Percentiles rank a stretch among this genome's conserved stretches.
Evolutionary conservation across 1,140 invertebrate genomes (phyloP).

Genomic region (Plodia interpunctella): DNA sequence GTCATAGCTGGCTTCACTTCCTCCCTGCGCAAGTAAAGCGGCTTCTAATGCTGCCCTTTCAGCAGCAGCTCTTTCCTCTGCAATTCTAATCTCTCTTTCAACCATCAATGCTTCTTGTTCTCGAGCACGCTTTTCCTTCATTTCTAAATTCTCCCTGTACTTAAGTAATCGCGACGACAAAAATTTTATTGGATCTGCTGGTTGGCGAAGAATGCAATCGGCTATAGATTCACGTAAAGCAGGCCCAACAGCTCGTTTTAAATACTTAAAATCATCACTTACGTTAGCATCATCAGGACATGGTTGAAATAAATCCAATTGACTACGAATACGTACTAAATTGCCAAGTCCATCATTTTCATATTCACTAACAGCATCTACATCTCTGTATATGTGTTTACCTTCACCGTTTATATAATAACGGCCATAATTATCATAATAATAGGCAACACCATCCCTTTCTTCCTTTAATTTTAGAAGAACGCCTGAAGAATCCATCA

Average conservation of each 20-base stretch:
- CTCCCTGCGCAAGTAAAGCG: slow-evolving; percentile 36
- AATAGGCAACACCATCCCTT: slow-evolving; percentile 49
- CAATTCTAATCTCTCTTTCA: slow-evolving; percentile 52
- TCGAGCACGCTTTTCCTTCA: slow-evolving; percentile 45
- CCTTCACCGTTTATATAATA: slow-evolving; percentile 58
- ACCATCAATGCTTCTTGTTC: slow-evolving; percentile 51
- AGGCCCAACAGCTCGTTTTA: slow-evolving; percentile 53
- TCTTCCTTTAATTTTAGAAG: slow-evolving; percentile 60
- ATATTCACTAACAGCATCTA: slow-evolving; percentile 58
- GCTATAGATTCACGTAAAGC: slow-evolving; percentile 60
- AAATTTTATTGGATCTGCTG: slow-evolving; percentile 62
- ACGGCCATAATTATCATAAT: slow-evolving; percentile 62
- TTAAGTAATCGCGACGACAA: slow-evolving; percentile 49
- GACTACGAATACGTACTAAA: slow-evolving; percentile 61
- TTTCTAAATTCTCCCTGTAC: slow-evolving; percentile 61
- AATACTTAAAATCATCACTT: slow-evolving; percentile 62
- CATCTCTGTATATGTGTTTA: slow-evolving; percentile 64
- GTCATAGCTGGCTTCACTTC: slow-evolving; percentile 61
- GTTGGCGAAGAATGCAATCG: slow-evolving; percentile 53
- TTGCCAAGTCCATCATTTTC: slow-evolving; percentile 70
- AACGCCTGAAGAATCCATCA: slow-evolving; percentile 57
- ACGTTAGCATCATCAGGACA: slow-evolving; percentile 58
- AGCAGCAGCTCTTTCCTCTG: slow-evolving; percentile 47
- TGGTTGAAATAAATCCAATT: slow-evolving; percentile 52
- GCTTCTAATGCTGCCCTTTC: slow-evolving; percentile 51